These are phyloP conservation scores for Bovichtus diacanthus DNA, from an alignment of 2,797 vertebrate species.

Conservation along the genomic window DNA sequence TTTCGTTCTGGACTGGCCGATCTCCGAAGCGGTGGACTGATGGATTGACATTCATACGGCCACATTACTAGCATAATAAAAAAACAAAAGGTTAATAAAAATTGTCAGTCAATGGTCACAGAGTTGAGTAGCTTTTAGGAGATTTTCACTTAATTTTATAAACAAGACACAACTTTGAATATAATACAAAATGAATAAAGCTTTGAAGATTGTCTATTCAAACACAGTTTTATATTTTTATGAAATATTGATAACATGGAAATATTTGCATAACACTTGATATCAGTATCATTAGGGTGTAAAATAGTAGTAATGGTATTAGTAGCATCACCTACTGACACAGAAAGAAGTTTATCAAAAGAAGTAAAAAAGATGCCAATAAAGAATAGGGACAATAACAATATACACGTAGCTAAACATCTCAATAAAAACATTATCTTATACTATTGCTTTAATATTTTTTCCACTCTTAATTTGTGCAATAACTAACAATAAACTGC, in stretches of 20 bases:
- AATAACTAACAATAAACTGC: conserved; percentile 16
- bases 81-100: neutral
- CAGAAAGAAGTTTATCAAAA: neutral
- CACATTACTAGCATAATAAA: neutral
- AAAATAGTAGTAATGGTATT: neutral
- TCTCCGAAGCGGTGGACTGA: no score
- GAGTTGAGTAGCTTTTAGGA: neutral
- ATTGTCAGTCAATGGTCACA: neutral
- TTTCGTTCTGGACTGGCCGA: no score
- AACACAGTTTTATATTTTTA: neutral
- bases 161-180: neutral
- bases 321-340: neutral
- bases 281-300: neutral
- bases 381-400: neutral
- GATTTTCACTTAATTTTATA: neutral
- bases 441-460: neutral
- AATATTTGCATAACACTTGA: neutral
- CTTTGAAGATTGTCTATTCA: neutral
- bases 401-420: neutral
- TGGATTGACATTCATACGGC: neutral
- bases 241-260: no score
- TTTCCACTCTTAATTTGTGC: neutral
- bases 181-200: neutral
- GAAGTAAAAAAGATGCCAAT: neutral
- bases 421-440: neutral